These are phyloP conservation scores for Myiopsitta monachus DNA, from an alignment of 2,113 vertebrate genomes.

Conservation along the genomic window DNA sequence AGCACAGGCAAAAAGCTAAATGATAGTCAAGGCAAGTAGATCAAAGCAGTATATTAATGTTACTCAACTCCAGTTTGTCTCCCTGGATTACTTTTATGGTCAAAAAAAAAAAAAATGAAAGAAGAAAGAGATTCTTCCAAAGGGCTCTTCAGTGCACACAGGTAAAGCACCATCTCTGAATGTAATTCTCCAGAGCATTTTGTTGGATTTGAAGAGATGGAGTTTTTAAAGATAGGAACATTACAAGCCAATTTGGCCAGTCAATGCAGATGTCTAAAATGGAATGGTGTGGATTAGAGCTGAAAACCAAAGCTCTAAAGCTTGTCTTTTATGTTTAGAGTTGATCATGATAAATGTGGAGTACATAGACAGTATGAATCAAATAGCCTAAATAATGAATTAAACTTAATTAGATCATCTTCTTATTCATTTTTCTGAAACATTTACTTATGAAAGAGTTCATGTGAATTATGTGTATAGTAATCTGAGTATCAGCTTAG, in stretches of 20 bases:
- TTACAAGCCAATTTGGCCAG: background rate
- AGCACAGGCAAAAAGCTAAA: background rate
- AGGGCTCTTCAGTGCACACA: background rate
- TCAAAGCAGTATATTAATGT: background rate
- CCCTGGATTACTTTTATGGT: background rate
- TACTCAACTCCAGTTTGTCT: background rate
- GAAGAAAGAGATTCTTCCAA: background rate
- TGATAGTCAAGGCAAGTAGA: background rate
- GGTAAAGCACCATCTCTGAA: background rate
- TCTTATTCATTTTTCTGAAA: background rate
- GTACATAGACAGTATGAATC: background rate
- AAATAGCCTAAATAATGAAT: background rate
- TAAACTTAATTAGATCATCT: background rate
- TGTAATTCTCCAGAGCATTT: background rate
- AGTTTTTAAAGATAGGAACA: background rate
- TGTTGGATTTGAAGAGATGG: background rate
- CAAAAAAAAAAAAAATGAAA: background rate
- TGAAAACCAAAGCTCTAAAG: background rate
- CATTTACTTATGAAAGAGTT: background rate
- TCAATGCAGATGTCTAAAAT: background rate
- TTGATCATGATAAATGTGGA: background rate
- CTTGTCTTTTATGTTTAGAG: background rate
- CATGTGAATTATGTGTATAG: background rate
- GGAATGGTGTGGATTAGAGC: background rate
- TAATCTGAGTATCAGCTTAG: slow-evolving; percentile 15